Evolutionary conservation across 2,797 vertebrate genomes (phyloP).

Genomic region (Falco berigora): DNA sequence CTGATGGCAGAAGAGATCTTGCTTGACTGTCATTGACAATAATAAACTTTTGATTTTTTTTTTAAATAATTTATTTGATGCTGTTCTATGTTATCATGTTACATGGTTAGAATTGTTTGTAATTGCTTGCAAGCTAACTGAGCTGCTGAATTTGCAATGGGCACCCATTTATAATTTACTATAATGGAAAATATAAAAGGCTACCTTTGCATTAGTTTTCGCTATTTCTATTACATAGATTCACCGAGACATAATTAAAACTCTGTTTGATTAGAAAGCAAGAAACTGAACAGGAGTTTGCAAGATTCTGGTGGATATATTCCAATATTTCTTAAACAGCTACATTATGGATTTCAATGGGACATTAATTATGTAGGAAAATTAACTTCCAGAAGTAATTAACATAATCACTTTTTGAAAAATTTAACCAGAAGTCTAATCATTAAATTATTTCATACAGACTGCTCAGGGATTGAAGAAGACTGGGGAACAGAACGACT

Average conservation of each 20-base stretch:
- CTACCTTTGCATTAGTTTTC: conserved; percentile 17
- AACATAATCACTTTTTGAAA: conserved; percentile 24
- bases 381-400: conserved; percentile 43
- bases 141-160: conserved; percentile 19
- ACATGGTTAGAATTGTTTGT: conserved; percentile 49
- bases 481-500: neutral
- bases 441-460: neutral
- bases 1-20: neutral
- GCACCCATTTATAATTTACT: conserved; percentile 54
- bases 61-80: conserved; percentile 38
- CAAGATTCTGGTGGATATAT: neutral
- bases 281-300: neutral
- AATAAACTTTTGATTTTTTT: conserved; percentile 44
- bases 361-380: conserved; percentile 22
- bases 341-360: conserved; percentile 3
- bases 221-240: neutral
- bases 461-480: neutral
- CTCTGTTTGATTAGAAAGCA: neutral
- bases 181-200: conserved; percentile 8
- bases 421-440: conserved; percentile 6
- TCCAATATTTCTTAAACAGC: neutral
- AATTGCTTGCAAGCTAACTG: conserved; percentile 45
- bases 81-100: conserved; percentile 4
- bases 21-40: neutral
- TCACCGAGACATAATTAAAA: conserved; percentile 10